Evolutionary conservation across 1,140 invertebrate species (phyloP).

Genomic region (Lysiphlebus fabarum): DNA sequence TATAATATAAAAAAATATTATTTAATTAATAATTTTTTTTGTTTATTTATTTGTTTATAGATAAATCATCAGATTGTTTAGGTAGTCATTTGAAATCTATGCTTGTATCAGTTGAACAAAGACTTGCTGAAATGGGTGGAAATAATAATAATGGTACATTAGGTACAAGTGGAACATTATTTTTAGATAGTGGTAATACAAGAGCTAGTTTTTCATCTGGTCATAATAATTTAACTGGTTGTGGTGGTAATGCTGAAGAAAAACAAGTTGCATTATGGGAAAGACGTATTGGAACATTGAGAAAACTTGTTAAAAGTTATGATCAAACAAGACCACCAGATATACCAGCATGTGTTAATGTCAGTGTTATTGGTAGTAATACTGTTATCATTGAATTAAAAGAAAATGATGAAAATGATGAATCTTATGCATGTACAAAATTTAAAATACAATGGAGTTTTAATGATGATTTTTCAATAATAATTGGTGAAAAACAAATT

Average conservation of each 20-base stretch:
- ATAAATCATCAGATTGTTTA: constrained; percentile 67
- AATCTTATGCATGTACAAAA: constrained; percentile 80
- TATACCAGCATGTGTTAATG: constrained; percentile 68
- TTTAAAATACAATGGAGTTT: constrained; percentile 91
- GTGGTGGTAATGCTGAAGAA: constrained; percentile 69
- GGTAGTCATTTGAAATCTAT: constrained; percentile 71
- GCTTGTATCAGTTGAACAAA: constrained; percentile 75
- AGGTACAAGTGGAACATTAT: constrained; percentile 31
- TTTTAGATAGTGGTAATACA: constrained; percentile 52
- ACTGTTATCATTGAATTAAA: constrained; percentile 72
- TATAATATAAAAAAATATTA: background rate
- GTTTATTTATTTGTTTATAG: constrained; percentile 53
- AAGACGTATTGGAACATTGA: constrained; percentile 74
- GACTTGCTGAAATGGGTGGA: constrained; percentile 70
- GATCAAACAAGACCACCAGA: constrained; percentile 74
- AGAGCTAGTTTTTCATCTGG: constrained; percentile 54
- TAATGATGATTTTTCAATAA: constrained; percentile 72
- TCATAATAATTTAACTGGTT: constrained; percentile 63
- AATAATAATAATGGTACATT: constrained; percentile 23
- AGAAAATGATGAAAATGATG: constrained; percentile 62
- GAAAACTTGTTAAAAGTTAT: constrained; percentile 68
- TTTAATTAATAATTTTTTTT: background rate
- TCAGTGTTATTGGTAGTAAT: constrained; percentile 80
- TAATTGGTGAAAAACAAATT: constrained; percentile 76
- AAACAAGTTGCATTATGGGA: constrained; percentile 87